These are phyloP conservation scores for Ptilodon capucinus DNA, from an alignment of 2,888 invertebrate genomes.

Conservation along the genomic window DNA sequence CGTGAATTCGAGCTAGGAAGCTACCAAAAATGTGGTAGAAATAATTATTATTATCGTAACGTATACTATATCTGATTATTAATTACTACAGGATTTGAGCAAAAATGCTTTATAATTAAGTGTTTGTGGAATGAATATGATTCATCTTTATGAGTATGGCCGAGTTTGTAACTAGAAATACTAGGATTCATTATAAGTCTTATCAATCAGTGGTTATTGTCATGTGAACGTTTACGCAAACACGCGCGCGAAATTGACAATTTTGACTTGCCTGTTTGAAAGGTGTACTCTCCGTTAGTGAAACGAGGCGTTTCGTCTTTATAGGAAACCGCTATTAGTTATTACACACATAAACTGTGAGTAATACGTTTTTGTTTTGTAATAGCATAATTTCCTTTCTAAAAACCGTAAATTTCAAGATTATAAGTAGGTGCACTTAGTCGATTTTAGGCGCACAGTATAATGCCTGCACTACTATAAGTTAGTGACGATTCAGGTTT, in stretches of 20 bases:
- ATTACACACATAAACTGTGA: no score
- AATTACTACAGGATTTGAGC: conserved; percentile 46
- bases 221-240: conserved; percentile 23
- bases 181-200: neutral
- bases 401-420: no score
- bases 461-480: conserved; percentile 29
- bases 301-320: conserved; percentile 35
- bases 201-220: neutral
- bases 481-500: conserved; percentile 35
- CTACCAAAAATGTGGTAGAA: conserved; percentile 70
- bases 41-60: conserved; percentile 41
- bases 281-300: conserved; percentile 41
- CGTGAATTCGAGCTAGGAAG: conserved; percentile 59
- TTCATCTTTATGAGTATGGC: conserved; percentile 45
- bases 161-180: conserved; percentile 13
- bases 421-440: no score
- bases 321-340: no score
- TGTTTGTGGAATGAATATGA: conserved; percentile 54
- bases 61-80: conserved; percentile 56
- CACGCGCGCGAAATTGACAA: no score
- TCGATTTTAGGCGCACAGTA: conserved; percentile 24
- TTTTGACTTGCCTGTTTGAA: conserved; percentile 36
- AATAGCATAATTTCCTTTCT: no score
- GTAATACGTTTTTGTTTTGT: no score
- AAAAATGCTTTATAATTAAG: conserved; percentile 41